These are phyloP conservation scores for Bursaphelenchus mucronatus DNA, from an alignment of 1,140 invertebrate genomes.

Conservation along the genomic window DNA sequence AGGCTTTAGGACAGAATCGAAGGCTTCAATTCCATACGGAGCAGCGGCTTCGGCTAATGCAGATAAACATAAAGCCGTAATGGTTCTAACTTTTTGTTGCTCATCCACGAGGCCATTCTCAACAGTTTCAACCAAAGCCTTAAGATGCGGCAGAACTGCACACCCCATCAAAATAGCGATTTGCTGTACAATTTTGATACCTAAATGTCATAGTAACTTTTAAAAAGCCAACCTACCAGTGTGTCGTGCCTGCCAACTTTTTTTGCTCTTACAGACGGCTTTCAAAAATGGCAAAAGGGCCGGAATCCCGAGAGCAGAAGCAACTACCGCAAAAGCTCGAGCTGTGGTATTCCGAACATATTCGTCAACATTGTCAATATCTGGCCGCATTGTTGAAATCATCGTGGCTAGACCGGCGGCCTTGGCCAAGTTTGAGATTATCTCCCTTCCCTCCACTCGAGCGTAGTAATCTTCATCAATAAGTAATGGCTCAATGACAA, in stretches of 20 bases:
- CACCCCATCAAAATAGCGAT: constrained; percentile 99
- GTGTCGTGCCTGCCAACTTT: constrained; percentile 98
- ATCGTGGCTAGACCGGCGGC: constrained; percentile 99
- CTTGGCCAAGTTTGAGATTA: constrained; percentile 98
- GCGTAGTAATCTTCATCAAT: constrained; percentile 99
- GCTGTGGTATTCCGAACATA: constrained; percentile 99
- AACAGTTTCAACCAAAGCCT: constrained; percentile 97
- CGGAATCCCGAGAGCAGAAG: constrained; percentile 94
- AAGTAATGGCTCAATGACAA: constrained; percentile 95
- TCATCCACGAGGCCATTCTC: constrained; percentile 79
- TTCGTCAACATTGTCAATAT: constrained; percentile 99
- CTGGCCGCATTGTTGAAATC: constrained; percentile 99
- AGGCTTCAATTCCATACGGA: constrained; percentile 98
- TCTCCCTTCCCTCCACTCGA: constrained; percentile 89
- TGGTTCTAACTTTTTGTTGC: constrained; percentile 79
- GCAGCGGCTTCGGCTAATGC: constrained; percentile 86
- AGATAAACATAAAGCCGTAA: constrained; percentile 95
- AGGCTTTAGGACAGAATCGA: constrained; percentile 97
- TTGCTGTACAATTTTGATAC: constrained; percentile 98
- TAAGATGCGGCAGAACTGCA: constrained; percentile 95
- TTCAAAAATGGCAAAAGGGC: constrained; percentile 95
- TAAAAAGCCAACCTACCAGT: constrained; percentile 69
- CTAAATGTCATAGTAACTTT: constrained; percentile 28
- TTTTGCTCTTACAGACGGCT: constrained; percentile 97
- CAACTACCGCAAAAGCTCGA: constrained; percentile 96